Evolutionary conservation across 2,888 invertebrate species (phyloP).

Genomic region (Sthenelais limicola): DNA sequence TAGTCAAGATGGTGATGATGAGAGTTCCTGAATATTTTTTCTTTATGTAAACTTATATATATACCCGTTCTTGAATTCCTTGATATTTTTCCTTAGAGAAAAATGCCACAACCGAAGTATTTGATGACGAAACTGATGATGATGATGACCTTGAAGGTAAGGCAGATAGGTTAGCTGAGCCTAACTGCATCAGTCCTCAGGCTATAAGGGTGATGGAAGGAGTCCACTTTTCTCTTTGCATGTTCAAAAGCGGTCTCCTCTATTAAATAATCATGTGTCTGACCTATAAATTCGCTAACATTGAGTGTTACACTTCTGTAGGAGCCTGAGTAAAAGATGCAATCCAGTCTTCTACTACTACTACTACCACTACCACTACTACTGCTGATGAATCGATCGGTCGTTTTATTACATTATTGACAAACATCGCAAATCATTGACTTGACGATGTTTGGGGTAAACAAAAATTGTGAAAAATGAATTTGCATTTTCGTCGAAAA

Average conservation of each 20-base stretch:
- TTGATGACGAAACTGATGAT: conserved; percentile 35
- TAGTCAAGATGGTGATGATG: too few relatives aligned
- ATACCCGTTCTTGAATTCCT: conserved; percentile 37
- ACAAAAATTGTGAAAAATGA: conserved; percentile 31
- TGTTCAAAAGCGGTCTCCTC: conserved; percentile 33
- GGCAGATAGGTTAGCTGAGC: conserved; percentile 33
- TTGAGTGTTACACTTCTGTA: neutral
- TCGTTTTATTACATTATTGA: conserved; percentile 9
- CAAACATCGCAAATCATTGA: conserved; percentile 26
- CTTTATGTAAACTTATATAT: too few relatives aligned
- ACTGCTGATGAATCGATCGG: too few relatives aligned
- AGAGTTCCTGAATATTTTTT: too few relatives aligned
- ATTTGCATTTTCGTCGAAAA: conserved; percentile 23
- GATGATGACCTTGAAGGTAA: conserved; percentile 34
- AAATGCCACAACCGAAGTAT: conserved; percentile 33
- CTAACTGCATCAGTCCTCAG: conserved; percentile 36
- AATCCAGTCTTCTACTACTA: conserved; percentile 2
- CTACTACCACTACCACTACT: too few relatives aligned
- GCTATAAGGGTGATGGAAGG: conserved; percentile 36
- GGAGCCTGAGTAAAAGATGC: conserved; percentile 29
- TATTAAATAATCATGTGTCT: conserved; percentile 14
- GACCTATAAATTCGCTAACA: conserved; percentile 28
- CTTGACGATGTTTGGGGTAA: conserved; percentile 33
- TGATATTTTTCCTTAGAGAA: conserved; percentile 37
- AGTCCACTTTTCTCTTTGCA: conserved; percentile 27